Evolutionary conservation across 35 echinoderm and acorn worm genomes (phyloP).

Genomic region (Acanthaster planci): DNA sequence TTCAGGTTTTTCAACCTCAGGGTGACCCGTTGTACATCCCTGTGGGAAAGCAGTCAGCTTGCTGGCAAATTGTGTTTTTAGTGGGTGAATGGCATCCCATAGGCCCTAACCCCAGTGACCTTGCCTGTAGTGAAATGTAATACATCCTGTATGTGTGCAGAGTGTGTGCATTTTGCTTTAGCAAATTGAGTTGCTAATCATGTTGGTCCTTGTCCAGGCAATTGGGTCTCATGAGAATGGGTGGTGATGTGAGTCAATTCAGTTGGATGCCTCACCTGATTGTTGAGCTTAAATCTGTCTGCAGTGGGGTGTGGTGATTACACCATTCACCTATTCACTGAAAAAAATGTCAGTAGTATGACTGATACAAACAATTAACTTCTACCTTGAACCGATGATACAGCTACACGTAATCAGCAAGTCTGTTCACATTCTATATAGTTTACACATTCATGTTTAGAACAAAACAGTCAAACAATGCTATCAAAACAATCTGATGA

Average conservation of each 20-base stretch:
- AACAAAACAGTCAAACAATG: no score
- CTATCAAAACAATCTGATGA: no score
- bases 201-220: neutral
- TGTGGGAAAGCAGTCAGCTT: slow-evolving; percentile 21
- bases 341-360: slow-evolving; percentile 10
- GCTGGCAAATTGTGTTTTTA: slow-evolving; percentile 2
- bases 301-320: neutral
- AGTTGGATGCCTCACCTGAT: slow-evolving; percentile 4
- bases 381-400: neutral
- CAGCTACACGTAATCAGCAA: no score
- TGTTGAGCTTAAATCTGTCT: slow-evolving; percentile 14
- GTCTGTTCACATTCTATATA: no score
- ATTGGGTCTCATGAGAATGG: slow-evolving; percentile 18
- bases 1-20: neutral
- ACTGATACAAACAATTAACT: no score
- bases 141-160: slow-evolving; percentile 25
- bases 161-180: neutral
- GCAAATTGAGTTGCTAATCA: slow-evolving; percentile 28
- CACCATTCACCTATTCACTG: slow-evolving; percentile 13
- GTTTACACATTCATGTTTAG: no score
- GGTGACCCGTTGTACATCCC: slow-evolving; percentile 14
- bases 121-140: slow-evolving; percentile 29
- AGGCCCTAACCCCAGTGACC: slow-evolving; percentile 12
- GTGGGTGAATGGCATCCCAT: slow-evolving; percentile 21
- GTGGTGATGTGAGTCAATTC: slow-evolving; percentile 16